Evolutionary conservation across 2,888 invertebrate species (phyloP), one percentile per base, ranked within the genome.

Genomic region (Coenonympha arcania): DNA sequence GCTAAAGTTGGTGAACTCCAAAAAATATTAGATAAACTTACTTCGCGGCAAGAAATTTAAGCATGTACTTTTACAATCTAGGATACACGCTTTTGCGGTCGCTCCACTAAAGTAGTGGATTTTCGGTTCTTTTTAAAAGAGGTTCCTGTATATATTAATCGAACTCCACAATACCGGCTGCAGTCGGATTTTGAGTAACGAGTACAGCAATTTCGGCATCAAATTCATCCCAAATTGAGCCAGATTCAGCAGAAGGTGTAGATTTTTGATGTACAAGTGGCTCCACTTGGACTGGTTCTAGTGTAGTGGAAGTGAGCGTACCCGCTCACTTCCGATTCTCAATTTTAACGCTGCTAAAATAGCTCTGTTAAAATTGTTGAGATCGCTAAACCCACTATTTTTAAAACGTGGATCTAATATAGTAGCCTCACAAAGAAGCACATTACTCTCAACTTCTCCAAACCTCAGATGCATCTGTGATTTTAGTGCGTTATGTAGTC

Each of bases 121-220:
- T 46, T 44, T 56, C 44, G 1, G 22, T 18, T 37, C 58, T 15
- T 42, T 43, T 34, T 0, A 56, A 16, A 1, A 57, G 6, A 13
- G 54, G 57, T 49, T 60, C 58, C 30, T 28, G 28, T 2, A 59
- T 34, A 30, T 61, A 61, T 50, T 56, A 52, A 8, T 59, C 57
- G 6, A 58, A 45, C 19, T 59, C 59, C 0, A 54, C 48, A 22
- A 59, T 58, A 9, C 59, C 57, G 1, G 59, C 59, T 33, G 61
- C 61, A 42, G 49, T 52, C 5, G 55, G 45, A 43, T 58, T 59
- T 42, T 46, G 13, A 6, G 54, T 55, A 6, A 45, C 40, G 6
- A 54, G 16, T 40, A 8, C 20, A 6, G 54, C 46, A 40, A 56
- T 22, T 43, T 58, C 58, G 2, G 6, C 40, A 3, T 58, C 60